Evolutionary conservation across 1,140 invertebrate species (phyloP).

Genomic region (Antheraea mylitta): DNA sequence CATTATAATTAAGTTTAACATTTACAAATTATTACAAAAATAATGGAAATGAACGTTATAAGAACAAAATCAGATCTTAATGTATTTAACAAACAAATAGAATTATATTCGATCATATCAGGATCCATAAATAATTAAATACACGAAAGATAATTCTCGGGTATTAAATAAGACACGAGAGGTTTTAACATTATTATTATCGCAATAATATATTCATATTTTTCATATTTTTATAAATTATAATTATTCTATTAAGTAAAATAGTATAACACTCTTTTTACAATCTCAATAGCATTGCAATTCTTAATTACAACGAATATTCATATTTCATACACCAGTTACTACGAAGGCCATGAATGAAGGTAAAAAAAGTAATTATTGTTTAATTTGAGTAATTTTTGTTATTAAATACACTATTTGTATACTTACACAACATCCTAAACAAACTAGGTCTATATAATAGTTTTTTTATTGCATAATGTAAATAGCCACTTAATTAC

Average conservation of each 20-base stretch:
- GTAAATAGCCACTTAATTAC: background rate
- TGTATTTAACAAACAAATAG: too few relatives aligned
- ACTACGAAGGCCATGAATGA: conserved; percentile 51
- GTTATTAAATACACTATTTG: conserved; percentile 5
- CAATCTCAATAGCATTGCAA: conserved; percentile 41
- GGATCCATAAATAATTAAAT: background rate
- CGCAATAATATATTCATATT: background rate
- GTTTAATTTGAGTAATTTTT: conserved; percentile 26
- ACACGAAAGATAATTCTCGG: background rate
- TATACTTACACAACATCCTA: conserved; percentile 5
- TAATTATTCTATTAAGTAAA: background rate
- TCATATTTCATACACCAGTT: conserved; percentile 55
- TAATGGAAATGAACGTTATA: too few relatives aligned
- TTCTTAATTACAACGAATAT: conserved; percentile 47
- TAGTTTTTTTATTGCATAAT: background rate
- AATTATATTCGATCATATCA: background rate
- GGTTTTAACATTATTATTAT: background rate
- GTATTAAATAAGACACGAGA: background rate
- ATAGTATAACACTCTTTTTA: conserved; percentile 27
- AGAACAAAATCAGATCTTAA: too few relatives aligned
- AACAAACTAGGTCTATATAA: conserved; percentile 8
- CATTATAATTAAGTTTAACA: too few relatives aligned
- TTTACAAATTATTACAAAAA: too few relatives aligned
- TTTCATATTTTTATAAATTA: background rate
- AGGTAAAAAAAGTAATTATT: conserved; percentile 46